A percentile compares a stretch with the other conserved stretches of the same genome.
Conservation (phyloP, 2,888 invertebrate genomes). For the Camptogramma bilineatum region DNA sequence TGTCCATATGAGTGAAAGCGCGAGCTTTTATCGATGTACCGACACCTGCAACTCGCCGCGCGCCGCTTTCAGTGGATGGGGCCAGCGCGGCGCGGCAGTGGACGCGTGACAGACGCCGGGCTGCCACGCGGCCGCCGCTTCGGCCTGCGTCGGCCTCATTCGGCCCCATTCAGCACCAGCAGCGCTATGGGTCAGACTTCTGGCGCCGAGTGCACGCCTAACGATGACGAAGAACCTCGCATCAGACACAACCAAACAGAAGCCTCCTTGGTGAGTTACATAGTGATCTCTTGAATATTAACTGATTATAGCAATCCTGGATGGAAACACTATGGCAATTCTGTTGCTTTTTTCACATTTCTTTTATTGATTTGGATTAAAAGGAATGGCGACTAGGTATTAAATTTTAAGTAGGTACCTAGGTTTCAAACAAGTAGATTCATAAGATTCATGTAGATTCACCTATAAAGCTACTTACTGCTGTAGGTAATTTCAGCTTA, state of each 20-base stretch:
- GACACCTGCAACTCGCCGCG: constrained; percentile 50
- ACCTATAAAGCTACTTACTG: no score
- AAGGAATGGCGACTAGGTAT: no score
- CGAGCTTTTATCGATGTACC: constrained; percentile 41
- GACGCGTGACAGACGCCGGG: constrained; percentile 78
- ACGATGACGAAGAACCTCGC: constrained; percentile 83
- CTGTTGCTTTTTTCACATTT: not conserved
- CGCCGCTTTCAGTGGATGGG: constrained; percentile 48
- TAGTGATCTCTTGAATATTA: constrained; percentile 26
- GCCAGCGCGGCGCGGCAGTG: constrained; percentile 62
- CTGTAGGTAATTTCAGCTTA: no score
- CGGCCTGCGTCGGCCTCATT: constrained; percentile 51
- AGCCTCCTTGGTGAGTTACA: constrained; percentile 80
- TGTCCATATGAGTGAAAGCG: not conserved
- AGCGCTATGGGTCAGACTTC: constrained; percentile 81
- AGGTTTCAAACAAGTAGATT: no score
- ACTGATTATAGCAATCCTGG: not conserved
- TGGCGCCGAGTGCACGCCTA: constrained; percentile 83
- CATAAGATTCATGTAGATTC: no score
- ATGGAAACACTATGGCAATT: not conserved
- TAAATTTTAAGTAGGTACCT: no score
- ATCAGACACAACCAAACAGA: constrained; percentile 81
- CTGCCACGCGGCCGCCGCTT: constrained; percentile 79
- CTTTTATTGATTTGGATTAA: no score
- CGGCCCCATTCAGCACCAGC: constrained; percentile 39